Evolutionary conservation across 2,113 vertebrate species (phyloP).

Genomic region (Passerina amoena): DNA sequence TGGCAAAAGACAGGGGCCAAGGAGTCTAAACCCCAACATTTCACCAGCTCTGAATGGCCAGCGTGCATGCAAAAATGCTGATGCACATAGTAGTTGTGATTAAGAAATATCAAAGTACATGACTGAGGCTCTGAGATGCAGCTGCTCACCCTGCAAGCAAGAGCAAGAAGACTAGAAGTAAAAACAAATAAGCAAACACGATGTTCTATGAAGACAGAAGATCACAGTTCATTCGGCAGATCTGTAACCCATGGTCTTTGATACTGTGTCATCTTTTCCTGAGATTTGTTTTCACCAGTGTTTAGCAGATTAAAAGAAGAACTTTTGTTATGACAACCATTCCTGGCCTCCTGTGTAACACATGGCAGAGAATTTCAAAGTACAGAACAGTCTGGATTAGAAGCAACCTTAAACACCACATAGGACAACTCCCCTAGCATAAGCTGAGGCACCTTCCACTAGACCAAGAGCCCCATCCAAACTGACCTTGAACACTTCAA

Average conservation of each 20-base stretch:
- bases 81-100: background rate
- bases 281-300: background rate
- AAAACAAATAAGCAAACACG: background rate
- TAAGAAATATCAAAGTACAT: background rate
- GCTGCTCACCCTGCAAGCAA: background rate
- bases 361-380: background rate
- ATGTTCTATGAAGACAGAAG: background rate
- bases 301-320: background rate
- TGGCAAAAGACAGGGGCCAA: background rate
- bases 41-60: background rate
- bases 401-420: background rate
- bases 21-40: background rate
- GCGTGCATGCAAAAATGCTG: background rate
- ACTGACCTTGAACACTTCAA: background rate
- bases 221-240: background rate
- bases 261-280: background rate
- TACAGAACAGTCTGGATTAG: background rate
- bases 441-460: background rate
- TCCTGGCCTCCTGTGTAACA: background rate
- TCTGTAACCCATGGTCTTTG: fast-evolving
- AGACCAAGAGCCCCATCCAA: background rate
- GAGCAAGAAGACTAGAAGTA: background rate
- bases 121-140: background rate
- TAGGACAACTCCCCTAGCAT: background rate
- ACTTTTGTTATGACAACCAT: background rate